phyloP scores from a whole-genome alignment of 2,797 vertebrate genomes.

The Emys orbicularis region DNA sequence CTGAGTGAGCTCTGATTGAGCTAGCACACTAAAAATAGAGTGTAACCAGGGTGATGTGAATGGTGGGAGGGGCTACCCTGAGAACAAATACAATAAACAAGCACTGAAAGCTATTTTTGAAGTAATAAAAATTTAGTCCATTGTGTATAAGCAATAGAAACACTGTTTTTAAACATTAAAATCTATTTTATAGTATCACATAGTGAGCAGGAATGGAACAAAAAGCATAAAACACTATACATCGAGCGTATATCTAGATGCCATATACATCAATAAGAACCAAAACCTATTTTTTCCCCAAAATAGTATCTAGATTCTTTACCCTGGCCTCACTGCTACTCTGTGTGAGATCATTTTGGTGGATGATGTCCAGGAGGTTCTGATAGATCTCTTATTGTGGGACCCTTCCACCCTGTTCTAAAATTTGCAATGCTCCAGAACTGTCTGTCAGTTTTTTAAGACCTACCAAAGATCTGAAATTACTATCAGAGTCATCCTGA shows the following conservation, averaged over 20 bases:
- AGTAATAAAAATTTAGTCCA: background rate
- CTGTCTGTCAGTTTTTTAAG: slow-evolving; percentile 8
- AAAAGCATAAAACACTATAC: background rate
- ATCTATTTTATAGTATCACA: background rate
- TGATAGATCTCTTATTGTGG: slow-evolving; percentile 14
- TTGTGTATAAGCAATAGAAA: background rate
- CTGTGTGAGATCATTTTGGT: slow-evolving; percentile 2
- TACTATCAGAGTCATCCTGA: background rate
- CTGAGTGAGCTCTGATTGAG: background rate
- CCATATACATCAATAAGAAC: background rate
- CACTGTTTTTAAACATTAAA: background rate
- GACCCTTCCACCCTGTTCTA: slow-evolving; percentile 8
- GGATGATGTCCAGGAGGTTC: background rate
- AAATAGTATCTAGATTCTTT: background rate
- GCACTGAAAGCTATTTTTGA: background rate
- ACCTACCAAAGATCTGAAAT: background rate
- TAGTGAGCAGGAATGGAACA: background rate
- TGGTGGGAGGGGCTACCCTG: background rate
- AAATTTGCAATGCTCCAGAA: slow-evolving; percentile 18
- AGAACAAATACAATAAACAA: background rate
- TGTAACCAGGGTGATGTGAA: background rate
- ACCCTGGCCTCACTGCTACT: background rate
- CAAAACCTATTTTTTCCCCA: background rate
- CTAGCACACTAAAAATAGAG: background rate
- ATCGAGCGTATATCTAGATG: background rate